phyloP scores from a whole-genome alignment of 2,888 invertebrate genomes.

The Stenchaetothrips biformis region DNA sequence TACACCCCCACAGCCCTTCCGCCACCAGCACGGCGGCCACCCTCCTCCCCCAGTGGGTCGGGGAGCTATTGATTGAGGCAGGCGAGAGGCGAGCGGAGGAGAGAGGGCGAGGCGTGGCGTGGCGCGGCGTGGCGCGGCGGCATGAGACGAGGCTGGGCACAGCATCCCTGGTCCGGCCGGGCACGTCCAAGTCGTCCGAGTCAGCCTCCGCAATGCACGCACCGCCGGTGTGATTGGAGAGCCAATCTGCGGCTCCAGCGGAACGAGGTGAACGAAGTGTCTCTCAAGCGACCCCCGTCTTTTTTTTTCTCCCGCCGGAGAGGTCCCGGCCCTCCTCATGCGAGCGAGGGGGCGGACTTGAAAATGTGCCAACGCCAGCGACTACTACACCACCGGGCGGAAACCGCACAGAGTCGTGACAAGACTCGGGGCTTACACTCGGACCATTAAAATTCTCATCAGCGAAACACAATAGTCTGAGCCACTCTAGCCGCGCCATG shows the following conservation, averaged over 20 bases:
- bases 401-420: no score
- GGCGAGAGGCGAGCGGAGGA: constrained; percentile 42
- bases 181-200: constrained; percentile 52
- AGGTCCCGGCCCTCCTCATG: no score
- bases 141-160: constrained; percentile 49
- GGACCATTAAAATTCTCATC: constrained; percentile 34
- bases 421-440: constrained; percentile 35
- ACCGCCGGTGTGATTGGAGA: no score
- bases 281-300: no score
- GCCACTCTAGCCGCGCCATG: constrained; percentile 32
- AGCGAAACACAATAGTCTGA: background rate
- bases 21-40: constrained; percentile 28
- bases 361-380: no score
- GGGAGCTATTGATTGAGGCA: constrained; percentile 43
- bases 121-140: constrained; percentile 45
- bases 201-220: constrained; percentile 43
- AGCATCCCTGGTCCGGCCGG: constrained; percentile 54
- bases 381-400: no score
- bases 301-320: no score
- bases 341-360: no score
- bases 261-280: no score
- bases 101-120: constrained; percentile 37
- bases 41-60: background rate
- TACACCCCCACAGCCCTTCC: constrained; percentile 27
- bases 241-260: no score